Conservation (phyloP, 2,888 invertebrate genomes). For the Drosophila stalkeri region DNA sequence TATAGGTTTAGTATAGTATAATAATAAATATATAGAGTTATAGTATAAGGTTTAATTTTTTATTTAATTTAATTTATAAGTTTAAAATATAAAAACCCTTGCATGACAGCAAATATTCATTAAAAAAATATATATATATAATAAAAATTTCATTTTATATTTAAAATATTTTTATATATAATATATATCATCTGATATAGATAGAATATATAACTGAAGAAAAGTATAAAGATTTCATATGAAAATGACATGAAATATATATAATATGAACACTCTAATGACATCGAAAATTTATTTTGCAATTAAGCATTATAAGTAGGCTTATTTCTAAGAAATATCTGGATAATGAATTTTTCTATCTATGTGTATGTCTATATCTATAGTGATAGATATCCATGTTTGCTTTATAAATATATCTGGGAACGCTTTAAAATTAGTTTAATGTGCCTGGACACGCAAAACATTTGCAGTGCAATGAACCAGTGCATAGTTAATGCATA, state of each 20-base stretch:
- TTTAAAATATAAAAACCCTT: no score
- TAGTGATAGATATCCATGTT: constrained; percentile 1
- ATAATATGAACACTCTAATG: neutral
- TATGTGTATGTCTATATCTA: neutral
- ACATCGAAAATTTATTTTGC: neutral
- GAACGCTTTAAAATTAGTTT: constrained; percentile 37
- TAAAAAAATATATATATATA: no score
- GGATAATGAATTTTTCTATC: constrained; percentile 7
- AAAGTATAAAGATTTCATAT: neutral
- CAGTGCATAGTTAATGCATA: constrained; percentile 38
- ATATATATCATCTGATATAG: no score
- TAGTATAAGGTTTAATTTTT: no score
- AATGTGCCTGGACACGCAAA: constrained; percentile 63
- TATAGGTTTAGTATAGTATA: no score
- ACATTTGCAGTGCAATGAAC: constrained; percentile 66
- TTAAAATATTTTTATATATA: no score
- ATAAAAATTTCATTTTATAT: no score
- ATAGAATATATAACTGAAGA: neutral
- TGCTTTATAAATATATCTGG: constrained; percentile 17
- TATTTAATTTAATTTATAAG: no score
- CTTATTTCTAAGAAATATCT: constrained; percentile 1
- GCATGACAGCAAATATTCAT: no score
- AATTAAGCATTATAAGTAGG: neutral
- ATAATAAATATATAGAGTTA: no score
- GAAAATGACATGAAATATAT: neutral